Evolutionary conservation across 1,140 invertebrate genomes (phyloP), one percentile per base, ranked within the genome.

Genomic region (Hypothenemus hampei): DNA sequence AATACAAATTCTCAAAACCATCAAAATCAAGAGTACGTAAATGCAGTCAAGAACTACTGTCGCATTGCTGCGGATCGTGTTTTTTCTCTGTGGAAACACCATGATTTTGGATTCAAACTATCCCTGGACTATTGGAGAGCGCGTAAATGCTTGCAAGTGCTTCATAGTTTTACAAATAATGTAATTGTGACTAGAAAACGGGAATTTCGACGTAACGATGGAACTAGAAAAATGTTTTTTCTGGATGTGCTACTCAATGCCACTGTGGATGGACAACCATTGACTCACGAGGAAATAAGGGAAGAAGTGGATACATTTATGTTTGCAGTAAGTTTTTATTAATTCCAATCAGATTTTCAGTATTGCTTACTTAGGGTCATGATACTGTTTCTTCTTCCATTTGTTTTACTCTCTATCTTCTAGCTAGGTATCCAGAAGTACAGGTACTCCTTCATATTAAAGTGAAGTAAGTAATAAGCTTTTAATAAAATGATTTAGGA

Each of bases 271-370:
- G 81, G 77, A n/a, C 70, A 73, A 8, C 69, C 73, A 4, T 69
- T 89, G 10, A 70, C 75, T 0, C 75, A 81, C 53, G 77, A 80
- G 36, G 81, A 85, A 62, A 87, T 91, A 36, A 75, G 84, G 46
- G 87, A 90, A 66, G 88, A 91, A 75, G 86, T 90, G 4, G 87
- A 92, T 62, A 91, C 87, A 3, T 91, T 91, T 63, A 89, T 86
- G 80, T 87, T 87, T 69, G 85, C 83, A 75, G 87, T 88, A 54
- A 41, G 23, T 35, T 11, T 19, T 21, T 21, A 20, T 21, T 35
- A 10, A 21, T n/a, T 5, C 4, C 31, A 4, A 11, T 35, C 4
- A 22, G 7, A 8, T 26, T 29, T 21, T 7, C 11, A 43, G 20
- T 8, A 22, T 43, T 8, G 35, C 44, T 49, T 78, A 77, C 78